Base-by-base conservation (phyloP, 2,797 vertebrate species). In the Ptychobarbus kaznakovi region DNA sequence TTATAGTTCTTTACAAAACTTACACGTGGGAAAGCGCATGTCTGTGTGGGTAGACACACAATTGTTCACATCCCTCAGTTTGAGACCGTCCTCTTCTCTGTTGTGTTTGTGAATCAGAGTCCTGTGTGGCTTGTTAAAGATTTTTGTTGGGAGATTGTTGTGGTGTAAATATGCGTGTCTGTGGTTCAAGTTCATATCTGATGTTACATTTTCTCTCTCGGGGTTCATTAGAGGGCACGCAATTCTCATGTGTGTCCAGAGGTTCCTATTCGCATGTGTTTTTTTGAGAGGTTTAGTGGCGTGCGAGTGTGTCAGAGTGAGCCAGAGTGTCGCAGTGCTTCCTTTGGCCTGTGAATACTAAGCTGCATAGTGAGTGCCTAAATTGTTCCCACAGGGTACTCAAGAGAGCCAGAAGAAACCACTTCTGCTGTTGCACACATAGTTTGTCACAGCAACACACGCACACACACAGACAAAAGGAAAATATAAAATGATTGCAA, bases 361-460 rank as follows among this genome's bases (percentile, higher is more conserved):
- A 85, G 74, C 83, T 84, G 72, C 78, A 81, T 82, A 61, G 79
- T 84, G 86, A 83, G 72, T 84, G 86, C 40, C 86, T 84, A 69
- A 80, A 80, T 70, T 75, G 84, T 81, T 87, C 82, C 86, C 86
- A 80, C 2, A 81, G 78, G 82, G 70, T 80, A 20, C 77, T 72
- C 28, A 32, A 80, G 49, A 68, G 38, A 69, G 82, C 61, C 79
- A 81, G 56, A 81, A 77, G 82, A 84, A 87, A 87, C 70, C 63
- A 69, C 58, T 76, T 80, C 78, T 87, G 49, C 78, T 69, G 20
- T 63, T 49, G 32, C 77, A 73, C 69, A 85, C 77, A 73, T 85
- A 51, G 44, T 51, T 51, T 68, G 20, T 51, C 61, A 44, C 35
- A 18, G 75, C 75, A 61, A 58, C 38, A 18, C 53, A 61, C 74